A percentile compares a stretch with the other conserved stretches of the same genome.
These are phyloP conservation scores for Zaprionus bogoriensis DNA, from an alignment of 2,888 invertebrate genomes.

Conservation along the genomic window DNA sequence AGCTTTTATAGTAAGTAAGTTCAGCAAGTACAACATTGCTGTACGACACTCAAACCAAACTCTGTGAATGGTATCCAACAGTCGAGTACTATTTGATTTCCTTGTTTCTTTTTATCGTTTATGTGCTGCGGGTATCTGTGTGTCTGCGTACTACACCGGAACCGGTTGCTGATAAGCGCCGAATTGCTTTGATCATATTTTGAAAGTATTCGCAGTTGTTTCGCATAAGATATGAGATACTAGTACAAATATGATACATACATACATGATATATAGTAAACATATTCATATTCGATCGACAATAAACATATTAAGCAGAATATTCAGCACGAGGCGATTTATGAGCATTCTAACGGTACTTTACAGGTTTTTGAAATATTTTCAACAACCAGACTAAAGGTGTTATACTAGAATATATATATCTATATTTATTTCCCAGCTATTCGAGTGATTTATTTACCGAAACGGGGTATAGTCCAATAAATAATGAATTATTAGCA, in stretches of 20 bases:
- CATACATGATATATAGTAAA: not conserved
- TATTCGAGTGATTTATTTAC: not conserved
- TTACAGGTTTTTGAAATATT: not conserved
- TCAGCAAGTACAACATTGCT: too few relatives aligned
- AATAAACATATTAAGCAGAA: not conserved
- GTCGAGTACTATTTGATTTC: too few relatives aligned
- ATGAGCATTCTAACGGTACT: slow-evolving; percentile 28
- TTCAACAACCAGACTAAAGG: not conserved
- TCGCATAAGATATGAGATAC: slow-evolving; percentile 6
- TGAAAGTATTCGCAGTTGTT: slow-evolving; percentile 1
- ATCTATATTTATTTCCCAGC: not conserved
- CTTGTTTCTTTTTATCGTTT: not conserved
- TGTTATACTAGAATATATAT: not conserved
- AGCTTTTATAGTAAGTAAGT: too few relatives aligned
- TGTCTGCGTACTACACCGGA: slow-evolving; percentile 9
- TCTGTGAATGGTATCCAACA: too few relatives aligned
- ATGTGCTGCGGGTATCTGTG: not conserved
- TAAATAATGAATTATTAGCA: not conserved
- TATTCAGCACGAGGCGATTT: slow-evolving; percentile 14
- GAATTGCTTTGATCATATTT: slow-evolving; percentile 13
- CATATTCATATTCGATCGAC: not conserved
- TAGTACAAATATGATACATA: not conserved
- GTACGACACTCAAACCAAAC: too few relatives aligned
- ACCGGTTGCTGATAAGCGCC: slow-evolving; percentile 35
- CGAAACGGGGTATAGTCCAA: not conserved